Evolutionary conservation across 2,888 invertebrate genomes (phyloP).

Genomic region (Omphaloscelis lunosa): DNA sequence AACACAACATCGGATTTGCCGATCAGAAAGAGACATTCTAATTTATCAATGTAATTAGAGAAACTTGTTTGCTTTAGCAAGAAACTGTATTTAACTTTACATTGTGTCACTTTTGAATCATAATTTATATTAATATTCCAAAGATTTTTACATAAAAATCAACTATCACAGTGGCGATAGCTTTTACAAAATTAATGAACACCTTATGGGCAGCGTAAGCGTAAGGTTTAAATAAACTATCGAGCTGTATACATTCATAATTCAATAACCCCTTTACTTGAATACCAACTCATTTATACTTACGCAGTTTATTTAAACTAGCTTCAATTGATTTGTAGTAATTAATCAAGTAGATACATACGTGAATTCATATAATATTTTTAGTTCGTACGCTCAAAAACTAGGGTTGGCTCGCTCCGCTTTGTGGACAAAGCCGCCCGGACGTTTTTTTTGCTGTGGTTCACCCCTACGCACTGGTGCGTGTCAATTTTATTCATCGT

Average conservation of each 20-base stretch:
- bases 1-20: conserved; percentile 58
- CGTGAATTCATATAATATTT: conserved; percentile 31
- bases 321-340: conserved; percentile 34
- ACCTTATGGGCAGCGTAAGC: neutral
- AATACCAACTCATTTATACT: neutral
- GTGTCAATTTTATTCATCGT: conserved; percentile 60
- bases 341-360: conserved; percentile 27
- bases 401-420: conserved; percentile 26
- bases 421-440: conserved; percentile 33
- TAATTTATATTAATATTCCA: neutral
- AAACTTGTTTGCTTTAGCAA: conserved; percentile 35
- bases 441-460: conserved; percentile 44
- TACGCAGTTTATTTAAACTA: conserved; percentile 5
- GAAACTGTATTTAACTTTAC: neutral
- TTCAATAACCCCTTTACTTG: conserved; percentile 18
- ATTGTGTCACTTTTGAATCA: neutral
- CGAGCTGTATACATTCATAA: conserved; percentile 30
- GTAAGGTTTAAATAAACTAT: conserved; percentile 32
- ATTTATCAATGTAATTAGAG: conserved; percentile 41
- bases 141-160: conserved; percentile 4
- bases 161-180: neutral
- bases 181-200: conserved; percentile 21
- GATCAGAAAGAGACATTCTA: conserved; percentile 45
- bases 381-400: conserved; percentile 34
- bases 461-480: conserved; percentile 59